Evolutionary conservation across 2,113 vertebrate genomes (phyloP).

Genomic region (Ahaetulla prasina): DNA sequence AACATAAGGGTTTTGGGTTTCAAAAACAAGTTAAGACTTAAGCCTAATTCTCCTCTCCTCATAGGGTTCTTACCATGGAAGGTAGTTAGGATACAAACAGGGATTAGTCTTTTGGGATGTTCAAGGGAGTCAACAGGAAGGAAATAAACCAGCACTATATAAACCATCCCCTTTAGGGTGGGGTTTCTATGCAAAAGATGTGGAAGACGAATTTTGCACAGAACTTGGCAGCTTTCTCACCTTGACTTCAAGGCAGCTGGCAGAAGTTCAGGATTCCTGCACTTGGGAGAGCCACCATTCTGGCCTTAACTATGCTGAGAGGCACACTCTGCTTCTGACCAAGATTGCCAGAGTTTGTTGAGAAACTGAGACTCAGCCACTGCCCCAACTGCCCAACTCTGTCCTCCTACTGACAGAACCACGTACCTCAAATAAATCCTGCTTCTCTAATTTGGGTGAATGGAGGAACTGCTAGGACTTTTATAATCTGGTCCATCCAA

Average conservation of each 20-base stretch:
- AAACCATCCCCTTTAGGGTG: not conserved
- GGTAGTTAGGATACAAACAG: not conserved
- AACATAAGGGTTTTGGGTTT: not conserved
- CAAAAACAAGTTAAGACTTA: not conserved
- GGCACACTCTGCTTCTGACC: not conserved
- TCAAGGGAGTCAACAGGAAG: not conserved
- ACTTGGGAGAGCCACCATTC: not conserved
- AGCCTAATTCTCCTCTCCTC: not conserved
- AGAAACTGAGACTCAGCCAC: not conserved
- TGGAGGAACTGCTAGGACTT: not conserved
- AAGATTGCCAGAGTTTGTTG: not conserved
- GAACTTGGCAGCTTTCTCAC: not conserved
- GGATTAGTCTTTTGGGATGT: not conserved
- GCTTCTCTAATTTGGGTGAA: not conserved
- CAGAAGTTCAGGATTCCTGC: not conserved
- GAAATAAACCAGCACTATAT: not conserved
- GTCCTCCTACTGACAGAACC: not conserved
- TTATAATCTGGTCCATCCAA: not conserved
- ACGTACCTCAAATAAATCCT: not conserved
- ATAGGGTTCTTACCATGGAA: not conserved
- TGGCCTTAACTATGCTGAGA: not conserved
- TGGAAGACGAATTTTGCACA: not conserved
- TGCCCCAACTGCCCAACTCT: not conserved
- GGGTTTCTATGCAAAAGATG: not conserved
- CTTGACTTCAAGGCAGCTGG: not conserved